Conservation (phyloP, 2,797 vertebrate species). For the Cetoscarus ocellatus region DNA sequence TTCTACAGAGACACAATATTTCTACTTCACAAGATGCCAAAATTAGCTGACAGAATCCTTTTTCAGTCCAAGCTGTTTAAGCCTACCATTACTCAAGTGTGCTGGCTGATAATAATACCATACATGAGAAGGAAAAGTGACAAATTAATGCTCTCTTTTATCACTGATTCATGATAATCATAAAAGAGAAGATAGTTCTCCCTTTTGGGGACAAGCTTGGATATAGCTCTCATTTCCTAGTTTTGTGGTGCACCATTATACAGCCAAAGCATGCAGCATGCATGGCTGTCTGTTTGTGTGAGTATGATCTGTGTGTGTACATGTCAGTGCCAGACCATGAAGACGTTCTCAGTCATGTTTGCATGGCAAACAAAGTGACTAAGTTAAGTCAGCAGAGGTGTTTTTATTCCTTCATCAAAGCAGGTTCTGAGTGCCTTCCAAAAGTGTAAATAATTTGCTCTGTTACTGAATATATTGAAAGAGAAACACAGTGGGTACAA, state of each 20-base stretch:
- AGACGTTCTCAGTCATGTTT: constrained; percentile 26
- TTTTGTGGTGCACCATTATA: constrained; percentile 25
- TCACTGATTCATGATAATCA: background rate
- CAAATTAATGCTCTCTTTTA: background rate
- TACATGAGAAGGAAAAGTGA: constrained; percentile 1
- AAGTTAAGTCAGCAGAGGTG: background rate
- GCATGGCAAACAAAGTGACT: constrained; percentile 46
- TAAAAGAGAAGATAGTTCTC: constrained; percentile 1
- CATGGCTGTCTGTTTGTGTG: constrained; percentile 20
- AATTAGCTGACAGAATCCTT: constrained; percentile 3
- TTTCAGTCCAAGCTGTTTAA: constrained; percentile 2
- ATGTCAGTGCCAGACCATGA: constrained; percentile 2
- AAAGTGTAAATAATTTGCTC: constrained; percentile 2
- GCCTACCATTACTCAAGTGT: background rate
- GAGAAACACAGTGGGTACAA: background rate
- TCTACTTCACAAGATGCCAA: background rate
- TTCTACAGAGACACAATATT: background rate
- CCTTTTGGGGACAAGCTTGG: constrained; percentile 2
- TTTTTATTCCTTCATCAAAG: constrained; percentile 14
- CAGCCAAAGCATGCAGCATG: constrained; percentile 21
- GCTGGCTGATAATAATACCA: background rate
- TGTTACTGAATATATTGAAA: background rate
- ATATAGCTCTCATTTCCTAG: constrained; percentile 19
- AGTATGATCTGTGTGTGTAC: constrained; percentile 8
- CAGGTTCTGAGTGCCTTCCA: constrained; percentile 1